Evolutionary conservation across 2,113 vertebrate genomes (phyloP), one percentile per base, ranked within the genome.

Genomic region (Nettapus auritus): DNA sequence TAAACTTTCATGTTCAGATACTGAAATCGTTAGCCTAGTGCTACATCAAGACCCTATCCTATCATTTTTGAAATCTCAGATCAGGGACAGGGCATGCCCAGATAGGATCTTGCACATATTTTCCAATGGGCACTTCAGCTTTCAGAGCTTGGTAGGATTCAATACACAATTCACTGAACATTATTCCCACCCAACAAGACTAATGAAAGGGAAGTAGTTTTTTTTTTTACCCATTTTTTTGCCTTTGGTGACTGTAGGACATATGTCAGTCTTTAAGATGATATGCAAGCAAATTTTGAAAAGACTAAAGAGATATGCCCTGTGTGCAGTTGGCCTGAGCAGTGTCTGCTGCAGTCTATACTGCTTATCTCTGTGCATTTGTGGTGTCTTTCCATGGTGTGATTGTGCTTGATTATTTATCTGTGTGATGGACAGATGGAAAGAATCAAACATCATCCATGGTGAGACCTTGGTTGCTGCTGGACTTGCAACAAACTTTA

Each of bases 341-440:
- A 21, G 25, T 13, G 20, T 74, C 44, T 70, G 6, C 31, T 63
- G 62, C 8, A 86, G 63, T 31, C 69, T 86, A 86, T 73, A 64
- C 59, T 16, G 3, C 34, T 97, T 89, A 76, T 71, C 64, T 96
- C 28, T 68, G 8, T 18, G 23, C 11, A 20, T 90, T 90, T 74
- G 38, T 79, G 55, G 42, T 50, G 26, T 48, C 55, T 62, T 94
- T 87, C 71, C 57, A 42, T 18, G 34, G 10, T 48, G 31, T 84
- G 52, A 59, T 89, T 90, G 31, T 31, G 83, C n/a, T 67, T 95
- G 28, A 75, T 66, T 90, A 29, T 78, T 96, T 89, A 55, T 29
- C 11, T 87, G 46, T 86, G 13, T 87, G 86, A 95, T 26, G 48
- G 90, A 77, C 29, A 92, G 53, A 71, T 92, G 70, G 88, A 94